phyloP scores from a whole-genome alignment of 2,113 vertebrate species.

The Campylomormyrus numenius region DNA sequence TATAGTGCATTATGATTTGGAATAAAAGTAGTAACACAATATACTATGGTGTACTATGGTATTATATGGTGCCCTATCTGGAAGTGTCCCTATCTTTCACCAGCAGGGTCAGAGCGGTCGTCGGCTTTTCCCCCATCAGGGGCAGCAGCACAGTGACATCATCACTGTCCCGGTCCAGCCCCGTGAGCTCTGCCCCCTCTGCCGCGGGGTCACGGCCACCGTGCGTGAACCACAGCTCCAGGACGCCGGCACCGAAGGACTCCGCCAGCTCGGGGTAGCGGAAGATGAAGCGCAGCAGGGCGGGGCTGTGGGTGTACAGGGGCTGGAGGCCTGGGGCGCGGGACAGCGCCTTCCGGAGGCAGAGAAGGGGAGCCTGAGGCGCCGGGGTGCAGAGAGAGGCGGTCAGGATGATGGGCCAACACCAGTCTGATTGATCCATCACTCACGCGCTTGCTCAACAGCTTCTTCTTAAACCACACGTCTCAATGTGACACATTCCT shows the following conservation, averaged over 20 bases:
- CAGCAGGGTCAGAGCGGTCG: conserved; percentile 69
- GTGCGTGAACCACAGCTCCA: conserved; percentile 76
- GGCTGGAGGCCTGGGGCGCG: conserved; percentile 59
- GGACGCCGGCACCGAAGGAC: conserved; percentile 62
- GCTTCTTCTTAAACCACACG: neutral
- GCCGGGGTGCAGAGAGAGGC: neutral
- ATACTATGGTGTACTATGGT: neutral
- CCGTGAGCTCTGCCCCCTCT: conserved; percentile 13
- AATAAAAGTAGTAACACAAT: neutral
- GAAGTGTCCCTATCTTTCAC: conserved; percentile 46
- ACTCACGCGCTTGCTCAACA: neutral
- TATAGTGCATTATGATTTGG: neutral
- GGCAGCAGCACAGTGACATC: conserved; percentile 53
- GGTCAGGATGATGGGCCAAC: neutral
- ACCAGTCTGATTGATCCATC: neutral
- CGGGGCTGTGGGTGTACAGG: conserved; percentile 72
- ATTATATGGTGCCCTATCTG: neutral
- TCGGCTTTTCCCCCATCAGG: conserved; percentile 66
- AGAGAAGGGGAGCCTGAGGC: conserved; percentile 59
- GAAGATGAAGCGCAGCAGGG: conserved; percentile 75
- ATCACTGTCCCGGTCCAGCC: conserved; percentile 36
- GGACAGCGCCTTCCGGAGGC: conserved; percentile 62
- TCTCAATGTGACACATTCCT: neutral
- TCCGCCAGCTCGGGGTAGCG: conserved; percentile 69
- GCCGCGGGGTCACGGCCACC: conserved; percentile 13